phyloP scores from a whole-genome alignment of 2,797 vertebrate species.

The Tokudaia muenninki region DNA sequence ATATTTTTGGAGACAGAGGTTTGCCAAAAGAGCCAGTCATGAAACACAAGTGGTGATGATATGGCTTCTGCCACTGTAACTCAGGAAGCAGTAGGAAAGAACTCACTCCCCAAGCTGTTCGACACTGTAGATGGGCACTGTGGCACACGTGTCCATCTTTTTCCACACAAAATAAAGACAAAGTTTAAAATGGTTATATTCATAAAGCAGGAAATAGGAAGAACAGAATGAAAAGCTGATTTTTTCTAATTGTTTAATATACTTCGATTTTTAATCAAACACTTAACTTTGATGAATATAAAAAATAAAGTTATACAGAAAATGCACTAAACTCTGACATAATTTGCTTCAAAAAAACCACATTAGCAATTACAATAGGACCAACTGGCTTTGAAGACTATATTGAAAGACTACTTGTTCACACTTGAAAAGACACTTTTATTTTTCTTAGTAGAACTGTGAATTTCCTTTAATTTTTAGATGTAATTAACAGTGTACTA shows the following conservation, averaged over 20 bases:
- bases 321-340: neutral
- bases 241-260: constrained; percentile 1
- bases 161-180: neutral
- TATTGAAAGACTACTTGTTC: neutral
- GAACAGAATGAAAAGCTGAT: too few relatives aligned
- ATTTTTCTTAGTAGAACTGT: constrained; percentile 8
- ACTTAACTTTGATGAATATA: neutral
- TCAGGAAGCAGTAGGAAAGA: neutral
- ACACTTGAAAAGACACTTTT: neutral
- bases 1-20: neutral
- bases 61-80: neutral
- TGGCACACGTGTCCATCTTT: neutral
- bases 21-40: neutral
- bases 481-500: neutral
- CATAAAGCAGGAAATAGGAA: neutral
- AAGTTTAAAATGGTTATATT: neutral
- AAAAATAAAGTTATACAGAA: neutral
- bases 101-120: neutral
- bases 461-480: constrained; percentile 17
- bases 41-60: neutral
- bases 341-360: constrained; percentile 6
- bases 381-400: neutral
- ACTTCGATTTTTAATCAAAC: neutral
- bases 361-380: neutral
- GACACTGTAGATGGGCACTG: neutral